Base-by-base conservation (phyloP, 2,797 vertebrate species). In the Benthosema pterotum region DNA sequence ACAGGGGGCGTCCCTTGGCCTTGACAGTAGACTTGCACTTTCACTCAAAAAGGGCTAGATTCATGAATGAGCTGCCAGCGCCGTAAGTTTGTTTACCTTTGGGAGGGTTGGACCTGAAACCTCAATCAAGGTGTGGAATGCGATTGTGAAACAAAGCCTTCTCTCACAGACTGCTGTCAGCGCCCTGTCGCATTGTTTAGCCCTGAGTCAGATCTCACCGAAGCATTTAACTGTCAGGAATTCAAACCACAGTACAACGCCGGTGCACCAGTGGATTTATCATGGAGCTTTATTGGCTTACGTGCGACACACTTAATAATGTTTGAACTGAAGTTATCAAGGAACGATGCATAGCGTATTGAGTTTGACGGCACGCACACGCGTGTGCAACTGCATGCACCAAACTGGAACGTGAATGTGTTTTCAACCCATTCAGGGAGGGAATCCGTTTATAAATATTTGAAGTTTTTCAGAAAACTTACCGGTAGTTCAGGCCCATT, bases 31-130 rank as follows among this genome's bases (percentile, higher is more conserved):
- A 80, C 75, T 77, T 69, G 51, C 77, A 79, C 83, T 82, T 80
- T 83, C 63, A 62, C 72, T 72, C 58, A 69, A 46, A n/a, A 72
- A 78, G 77, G 72, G 42, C 52, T 54, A 63, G 69, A 83, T 83
- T 82, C 75, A 83, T 88, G 86, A 89, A 89, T 89, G 88, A 80
- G 71, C 70, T 67, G 60, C 63, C 78, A 55, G 74, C 59, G 74
- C 59, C 71, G 58, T 72, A 46, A 65, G 52, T 74, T 52, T 79
- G 73, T 80, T 82, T 80, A 66, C 72, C 68, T 79, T 71, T 71
- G 72, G 62, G 71, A 78, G 75, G 77, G 73, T 11, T 71, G 71
- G 60, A 56, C 57, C 68, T 66, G 52, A 43, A 82, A 71, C 54
- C 53, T 59, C n/a, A 7, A 51, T 71, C 50, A 43, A 58, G 56